phyloP scores from a whole-genome alignment of 2,888 invertebrate species.

The Apamea anceps region DNA sequence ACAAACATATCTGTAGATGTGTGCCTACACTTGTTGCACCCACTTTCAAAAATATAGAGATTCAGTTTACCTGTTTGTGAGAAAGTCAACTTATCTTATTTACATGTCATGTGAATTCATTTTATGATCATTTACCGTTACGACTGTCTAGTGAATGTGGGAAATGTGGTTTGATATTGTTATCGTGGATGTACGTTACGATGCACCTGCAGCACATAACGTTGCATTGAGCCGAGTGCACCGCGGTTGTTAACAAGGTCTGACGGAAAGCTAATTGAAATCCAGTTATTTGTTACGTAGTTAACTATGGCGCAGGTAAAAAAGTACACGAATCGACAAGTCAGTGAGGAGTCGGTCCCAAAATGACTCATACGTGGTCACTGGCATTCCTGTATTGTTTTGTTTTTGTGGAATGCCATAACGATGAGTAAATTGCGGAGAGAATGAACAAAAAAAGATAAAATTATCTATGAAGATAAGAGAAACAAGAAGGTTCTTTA shows the following conservation, averaged over 20 bases:
- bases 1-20: conserved; percentile 81
- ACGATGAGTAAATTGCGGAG: conserved; percentile 81
- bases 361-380: conserved; percentile 87
- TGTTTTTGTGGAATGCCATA: conserved; percentile 84
- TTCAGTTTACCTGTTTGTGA: conserved; percentile 81
- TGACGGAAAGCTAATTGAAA: conserved; percentile 75
- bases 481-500: conserved; percentile 60
- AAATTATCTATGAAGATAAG: conserved; percentile 64
- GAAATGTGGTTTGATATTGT: conserved; percentile 80
- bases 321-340: conserved; percentile 75
- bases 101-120: conserved; percentile 74
- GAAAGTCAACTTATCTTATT: conserved; percentile 83
- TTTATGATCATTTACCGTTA: conserved; percentile 85
- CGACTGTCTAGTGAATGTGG: conserved; percentile 76
- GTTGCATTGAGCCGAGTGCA: conserved; percentile 76
- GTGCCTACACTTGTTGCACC: conserved; percentile 82
- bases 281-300: conserved; percentile 79
- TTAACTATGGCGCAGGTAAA: conserved; percentile 79
- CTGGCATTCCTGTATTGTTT: conserved; percentile 84
- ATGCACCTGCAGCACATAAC: conserved; percentile 87
- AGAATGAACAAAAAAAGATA: conserved; percentile 63
- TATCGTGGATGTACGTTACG: conserved; percentile 80
- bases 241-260: conserved; percentile 76
- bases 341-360: conserved; percentile 77
- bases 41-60: conserved; percentile 84